These are phyloP conservation scores for Amorpha juglandis DNA, from an alignment of 2,888 invertebrate genomes.

Conservation along the genomic window DNA sequence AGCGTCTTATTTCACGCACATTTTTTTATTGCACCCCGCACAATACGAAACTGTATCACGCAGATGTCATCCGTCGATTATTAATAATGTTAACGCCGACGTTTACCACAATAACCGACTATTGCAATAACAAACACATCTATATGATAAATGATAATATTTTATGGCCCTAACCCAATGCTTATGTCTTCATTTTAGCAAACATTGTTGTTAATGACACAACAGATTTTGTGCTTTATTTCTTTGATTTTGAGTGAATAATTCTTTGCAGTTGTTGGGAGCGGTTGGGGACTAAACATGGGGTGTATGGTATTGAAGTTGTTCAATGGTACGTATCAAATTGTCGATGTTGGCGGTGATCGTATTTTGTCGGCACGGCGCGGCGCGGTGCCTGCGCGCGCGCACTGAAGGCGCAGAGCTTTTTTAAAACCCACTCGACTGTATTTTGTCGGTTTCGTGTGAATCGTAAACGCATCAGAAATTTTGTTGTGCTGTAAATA, in stretches of 20 bases:
- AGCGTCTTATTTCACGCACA: slow-evolving; percentile 47
- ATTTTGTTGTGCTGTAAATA: slow-evolving; percentile 30
- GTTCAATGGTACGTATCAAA: slow-evolving; percentile 82
- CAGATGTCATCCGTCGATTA: slow-evolving; percentile 74
- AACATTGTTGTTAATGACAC: slow-evolving; percentile 43
- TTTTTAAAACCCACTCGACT: slow-evolving; percentile 63
- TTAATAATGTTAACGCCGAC: slow-evolving; percentile 78
- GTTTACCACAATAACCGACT: slow-evolving; percentile 77
- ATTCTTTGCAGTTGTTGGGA: slow-evolving; percentile 33
- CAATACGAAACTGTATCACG: slow-evolving; percentile 62
- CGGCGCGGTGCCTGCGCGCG: slow-evolving; percentile 48
- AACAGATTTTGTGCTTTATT: slow-evolving; percentile 39
- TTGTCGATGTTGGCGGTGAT: slow-evolving; percentile 70
- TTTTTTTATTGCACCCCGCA: slow-evolving; percentile 43
- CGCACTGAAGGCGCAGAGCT: slow-evolving; percentile 41
- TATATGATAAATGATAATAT: slow-evolving; percentile 80
- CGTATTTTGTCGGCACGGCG: slow-evolving; percentile 58
- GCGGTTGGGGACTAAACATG: slow-evolving; percentile 56
- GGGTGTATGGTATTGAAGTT: slow-evolving; percentile 63
- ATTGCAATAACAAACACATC: slow-evolving; percentile 77
- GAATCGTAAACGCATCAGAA: slow-evolving; percentile 35
- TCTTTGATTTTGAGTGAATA: slow-evolving; percentile 25
- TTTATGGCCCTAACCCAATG: slow-evolving; percentile 76
- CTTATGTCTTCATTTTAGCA: slow-evolving; percentile 75
- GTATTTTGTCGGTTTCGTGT: slow-evolving; percentile 57